Evolutionary conservation across 2,888 invertebrate species (phyloP), one percentile per base, ranked within the genome.

Genomic region (Pterostichus madidus): DNA sequence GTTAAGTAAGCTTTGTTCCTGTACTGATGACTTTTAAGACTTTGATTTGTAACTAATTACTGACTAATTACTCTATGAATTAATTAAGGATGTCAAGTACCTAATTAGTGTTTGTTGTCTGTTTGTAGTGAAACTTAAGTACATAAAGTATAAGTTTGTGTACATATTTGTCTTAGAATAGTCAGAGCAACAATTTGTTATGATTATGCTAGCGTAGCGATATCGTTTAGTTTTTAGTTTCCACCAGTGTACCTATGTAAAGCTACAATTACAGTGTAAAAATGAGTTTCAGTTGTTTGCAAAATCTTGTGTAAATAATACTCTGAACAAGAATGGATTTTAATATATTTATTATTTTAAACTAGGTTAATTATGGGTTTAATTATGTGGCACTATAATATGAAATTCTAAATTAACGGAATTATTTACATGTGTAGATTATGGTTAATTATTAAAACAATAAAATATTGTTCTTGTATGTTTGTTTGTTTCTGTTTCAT

Each of bases 91-190:
- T 79, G 68, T 79, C 64, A 79, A 64, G 79, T 79, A 79, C 79
- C 79, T 79, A 79, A 78, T 61, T 78, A 78, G 76, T 78, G 24
- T 61, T 78, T 78, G 78, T 78, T 78, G 61, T 78, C 61, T 76
- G 53, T 76, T 76, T 53, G 76, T 53, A 78, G 46, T 78, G 49
- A 53, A 53, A 13, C 76, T 53, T 78, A 61, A 78, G 46, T 61
- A 31, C 31, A 76, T 39, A 39, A 39, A 39, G 39, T 76, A 71
- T 56, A 56, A 56, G 56, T 17, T 56, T 56, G 15, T 64, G 64
- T 64, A 64, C 64, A 64, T 64, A 64, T 64, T 13, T 35, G 32
- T 64, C 64, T 32, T 64, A 64, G 64, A 8, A 15, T 64, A 64
- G 8, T 17, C 17, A 13, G 64, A 35, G 64, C 64, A 64, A 64